Conservation (phyloP, 2,888 invertebrate species). For the Drosophila borealis region DNA sequence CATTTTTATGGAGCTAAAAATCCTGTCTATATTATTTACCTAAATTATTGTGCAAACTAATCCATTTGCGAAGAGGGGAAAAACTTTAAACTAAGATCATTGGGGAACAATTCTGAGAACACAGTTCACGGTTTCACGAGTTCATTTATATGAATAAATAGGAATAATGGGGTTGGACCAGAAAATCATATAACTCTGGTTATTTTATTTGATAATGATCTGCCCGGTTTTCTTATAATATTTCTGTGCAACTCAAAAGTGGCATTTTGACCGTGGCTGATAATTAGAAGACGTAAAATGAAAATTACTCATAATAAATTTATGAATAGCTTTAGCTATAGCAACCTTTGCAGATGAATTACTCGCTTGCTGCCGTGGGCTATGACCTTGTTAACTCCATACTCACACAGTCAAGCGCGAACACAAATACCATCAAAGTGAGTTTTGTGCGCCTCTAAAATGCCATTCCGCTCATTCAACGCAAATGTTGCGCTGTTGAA, state of each 20-base stretch:
- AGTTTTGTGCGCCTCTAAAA: conserved; percentile 43
- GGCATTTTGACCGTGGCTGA: neutral
- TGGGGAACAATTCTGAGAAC: no score
- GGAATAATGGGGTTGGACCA: no score
- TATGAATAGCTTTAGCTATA: conserved; percentile 12
- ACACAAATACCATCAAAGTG: conserved; percentile 39
- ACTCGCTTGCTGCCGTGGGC: conserved; percentile 6
- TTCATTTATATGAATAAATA: no score
- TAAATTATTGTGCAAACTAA: no score
- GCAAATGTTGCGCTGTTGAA: conserved; percentile 61
- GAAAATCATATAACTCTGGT: no score
- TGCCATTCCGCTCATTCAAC: conserved; percentile 32
- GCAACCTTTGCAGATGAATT: conserved; percentile 10
- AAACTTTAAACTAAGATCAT: no score
- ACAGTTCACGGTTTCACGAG: no score
- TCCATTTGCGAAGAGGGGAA: no score
- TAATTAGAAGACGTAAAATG: neutral
- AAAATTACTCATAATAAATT: neutral
- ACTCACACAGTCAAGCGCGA: conserved; percentile 16
- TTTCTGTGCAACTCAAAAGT: neutral
- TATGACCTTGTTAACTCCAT: neutral
- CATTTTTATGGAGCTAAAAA: no score
- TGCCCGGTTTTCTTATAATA: no score
- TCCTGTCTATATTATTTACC: no score
- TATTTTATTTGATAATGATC: no score